Percentiles rank a stretch among this genome's conserved stretches.
These are phyloP conservation scores for Lycopodina hypogea DNA, from an alignment of 37 sponge, comb jelly and placozoan species.

Conservation along the genomic window DNA sequence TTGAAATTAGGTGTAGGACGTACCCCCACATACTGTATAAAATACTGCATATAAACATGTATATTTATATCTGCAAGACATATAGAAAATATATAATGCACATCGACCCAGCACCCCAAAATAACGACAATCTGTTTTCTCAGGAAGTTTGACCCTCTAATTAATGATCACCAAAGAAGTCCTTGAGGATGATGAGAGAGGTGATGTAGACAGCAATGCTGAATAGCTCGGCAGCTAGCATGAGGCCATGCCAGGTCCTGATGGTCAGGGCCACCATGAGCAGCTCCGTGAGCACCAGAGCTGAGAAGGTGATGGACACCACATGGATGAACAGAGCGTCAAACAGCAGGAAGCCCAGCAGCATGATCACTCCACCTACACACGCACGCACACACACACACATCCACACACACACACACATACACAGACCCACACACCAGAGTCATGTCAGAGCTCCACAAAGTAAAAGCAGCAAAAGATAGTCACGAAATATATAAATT, in stretches of 20 bases:
- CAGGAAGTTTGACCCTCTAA: too few species aligned
- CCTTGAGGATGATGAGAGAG: slow-evolving; percentile 73
- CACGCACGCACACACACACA: too few species aligned
- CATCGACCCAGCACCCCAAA: too few species aligned
- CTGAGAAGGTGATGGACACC: slow-evolving; percentile 92
- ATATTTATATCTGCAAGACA: too few species aligned
- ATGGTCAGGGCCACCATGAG: slow-evolving; percentile 94
- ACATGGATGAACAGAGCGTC: slow-evolving; percentile 83
- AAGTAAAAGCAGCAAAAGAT: neutral
- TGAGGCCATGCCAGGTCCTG: slow-evolving; percentile 89
- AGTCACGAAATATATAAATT: neutral
- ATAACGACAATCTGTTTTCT: too few species aligned
- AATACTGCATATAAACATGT: too few species aligned
- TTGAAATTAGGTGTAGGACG: too few species aligned
- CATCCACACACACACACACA: too few species aligned
- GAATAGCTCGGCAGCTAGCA: slow-evolving; percentile 82
- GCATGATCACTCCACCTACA: slow-evolving; percentile 78
- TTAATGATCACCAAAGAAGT: slow-evolving; percentile 80
- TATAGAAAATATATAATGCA: too few species aligned
- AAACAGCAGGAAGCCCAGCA: slow-evolving; percentile 72
- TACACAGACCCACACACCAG: neutral
- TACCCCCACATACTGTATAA: too few species aligned
- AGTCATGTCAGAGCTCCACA: neutral
- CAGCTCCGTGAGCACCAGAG: slow-evolving; percentile 86
- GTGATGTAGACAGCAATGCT: slow-evolving; percentile 69